Evolutionary conservation across 2,113 vertebrate species (phyloP).

Genomic region (Gambusia affinis): DNA sequence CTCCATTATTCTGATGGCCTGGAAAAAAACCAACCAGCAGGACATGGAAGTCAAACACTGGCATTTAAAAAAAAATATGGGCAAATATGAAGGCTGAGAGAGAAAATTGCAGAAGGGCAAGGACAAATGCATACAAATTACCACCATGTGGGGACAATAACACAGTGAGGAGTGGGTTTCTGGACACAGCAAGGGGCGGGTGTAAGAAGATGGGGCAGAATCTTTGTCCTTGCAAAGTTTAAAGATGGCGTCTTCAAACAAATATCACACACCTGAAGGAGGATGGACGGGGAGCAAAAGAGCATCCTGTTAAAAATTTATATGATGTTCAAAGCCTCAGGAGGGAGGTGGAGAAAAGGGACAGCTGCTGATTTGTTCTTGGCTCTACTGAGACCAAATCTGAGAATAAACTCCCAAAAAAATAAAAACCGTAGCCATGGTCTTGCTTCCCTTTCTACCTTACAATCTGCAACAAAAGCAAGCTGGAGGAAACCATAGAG

Average conservation of each 20-base stretch:
- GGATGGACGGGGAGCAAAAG: conserved; percentile 20
- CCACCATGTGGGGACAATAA: conserved; percentile 12
- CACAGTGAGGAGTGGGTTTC: not conserved
- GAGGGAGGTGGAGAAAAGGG: conserved; percentile 10
- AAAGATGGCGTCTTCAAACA: conserved; percentile 61
- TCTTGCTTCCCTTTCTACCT: no score
- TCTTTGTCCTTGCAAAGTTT: conserved; percentile 52
- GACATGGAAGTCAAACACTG: conserved; percentile 62
- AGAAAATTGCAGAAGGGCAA: not conserved
- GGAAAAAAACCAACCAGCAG: conserved; percentile 83
- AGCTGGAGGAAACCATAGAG: no score
- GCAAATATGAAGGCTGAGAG: not conserved
- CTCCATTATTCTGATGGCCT: conserved; percentile 96
- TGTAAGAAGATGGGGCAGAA: conserved; percentile 9
- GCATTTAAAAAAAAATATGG: conserved; percentile 21
- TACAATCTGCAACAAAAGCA: no score
- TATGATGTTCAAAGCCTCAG: conserved; percentile 58
- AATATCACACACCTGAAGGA: conserved; percentile 44
- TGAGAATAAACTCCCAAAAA: no score
- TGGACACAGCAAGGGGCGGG: conserved; percentile 19
- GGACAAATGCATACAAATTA: conserved; percentile 45
- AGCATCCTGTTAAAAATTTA: conserved; percentile 53
- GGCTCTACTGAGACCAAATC: not conserved
- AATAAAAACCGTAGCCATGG: no score
- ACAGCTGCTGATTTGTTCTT: conserved; percentile 16